phyloP scores from a whole-genome alignment of 2,113 vertebrate species.

The Scomber scombrus region DNA sequence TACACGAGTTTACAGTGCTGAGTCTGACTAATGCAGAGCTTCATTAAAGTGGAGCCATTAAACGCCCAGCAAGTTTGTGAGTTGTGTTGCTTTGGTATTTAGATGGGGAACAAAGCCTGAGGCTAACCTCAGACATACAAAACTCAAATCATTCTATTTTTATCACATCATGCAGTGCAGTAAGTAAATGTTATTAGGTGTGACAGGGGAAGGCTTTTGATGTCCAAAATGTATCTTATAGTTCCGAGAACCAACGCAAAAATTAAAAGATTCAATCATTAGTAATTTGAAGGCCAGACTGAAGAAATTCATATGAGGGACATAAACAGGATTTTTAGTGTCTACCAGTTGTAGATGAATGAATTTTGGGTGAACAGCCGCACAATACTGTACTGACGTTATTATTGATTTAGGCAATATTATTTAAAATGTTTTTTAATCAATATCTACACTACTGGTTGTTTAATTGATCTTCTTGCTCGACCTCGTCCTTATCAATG shows the following conservation, averaged over 20 bases:
- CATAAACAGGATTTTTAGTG: not conserved
- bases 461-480: not conserved
- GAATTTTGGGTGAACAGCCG: not conserved
- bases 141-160: not conserved
- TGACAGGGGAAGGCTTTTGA: not conserved
- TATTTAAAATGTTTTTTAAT: not conserved
- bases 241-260: too few relatives aligned
- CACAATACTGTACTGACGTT: not conserved
- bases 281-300: too few relatives aligned
- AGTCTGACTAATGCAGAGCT: too few relatives aligned
- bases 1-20: too few relatives aligned
- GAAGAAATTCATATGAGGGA: not conserved
- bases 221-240: too few relatives aligned
- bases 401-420: not conserved
- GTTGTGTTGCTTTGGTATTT: too few relatives aligned
- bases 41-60: too few relatives aligned
- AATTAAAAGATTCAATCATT: not conserved
- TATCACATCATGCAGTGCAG: not conserved
- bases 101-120: not conserved
- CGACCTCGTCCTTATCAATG: not conserved
- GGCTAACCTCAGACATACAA: slow-evolving; percentile 2
- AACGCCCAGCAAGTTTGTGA: too few relatives aligned
- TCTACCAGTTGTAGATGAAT: not conserved
- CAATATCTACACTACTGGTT: not conserved
- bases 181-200: not conserved